Evolutionary conservation across 2,888 invertebrate genomes (phyloP), one percentile per base, ranked within the genome.

Genomic region (Noctua janthina): DNA sequence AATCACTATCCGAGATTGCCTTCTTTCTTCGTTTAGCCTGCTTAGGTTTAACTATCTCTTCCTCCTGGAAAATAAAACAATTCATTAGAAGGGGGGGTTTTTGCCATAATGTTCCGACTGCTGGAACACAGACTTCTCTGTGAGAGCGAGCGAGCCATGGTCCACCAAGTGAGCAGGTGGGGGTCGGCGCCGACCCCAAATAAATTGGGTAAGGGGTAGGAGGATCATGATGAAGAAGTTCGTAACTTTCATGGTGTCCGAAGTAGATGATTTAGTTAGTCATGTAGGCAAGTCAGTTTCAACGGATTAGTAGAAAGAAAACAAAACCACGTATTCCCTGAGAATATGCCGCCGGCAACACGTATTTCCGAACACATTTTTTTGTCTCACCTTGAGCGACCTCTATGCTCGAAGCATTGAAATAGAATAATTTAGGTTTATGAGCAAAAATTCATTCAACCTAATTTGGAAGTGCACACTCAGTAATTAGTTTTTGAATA

Each of bases 1-100:
- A 99, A 98, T 99, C 99, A 96, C 99, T 99, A 96, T 99, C 99
- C 88, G 98, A 99, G 94, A 98, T 98, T 81, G 98, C 98, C 97
- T 98, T 98, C 98, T 99, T 99, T 96, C 99, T 97, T 94, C 99
- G 98, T 96, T 99, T 99, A 85, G 98, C 98, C 96, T 98, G 98
- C 96, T 99, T 99, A 91, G 98, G 98, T 96, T 99, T 99, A 46
- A 98, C 98, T 93, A 99, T 98, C 96, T 99, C 99, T 96, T 99
- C 99, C 94, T 99, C 98, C 98, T 98, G 96, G 62, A 96, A 97
- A 90, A 90, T 88, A 92, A 93, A 84, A 82, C 0, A 43, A 43
- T 43, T 1, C 43, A 43, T 43, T 7, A 43, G 7, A 43, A 43
- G 7, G 43, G 7, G 39, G 39, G 39, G 39, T 2, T 39, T 43